A percentile compares a stretch with the other conserved stretches of the same genome.
Evolutionary conservation across 2,113 vertebrate species (phyloP).

Genomic region (Coreoperca whiteheadi): DNA sequence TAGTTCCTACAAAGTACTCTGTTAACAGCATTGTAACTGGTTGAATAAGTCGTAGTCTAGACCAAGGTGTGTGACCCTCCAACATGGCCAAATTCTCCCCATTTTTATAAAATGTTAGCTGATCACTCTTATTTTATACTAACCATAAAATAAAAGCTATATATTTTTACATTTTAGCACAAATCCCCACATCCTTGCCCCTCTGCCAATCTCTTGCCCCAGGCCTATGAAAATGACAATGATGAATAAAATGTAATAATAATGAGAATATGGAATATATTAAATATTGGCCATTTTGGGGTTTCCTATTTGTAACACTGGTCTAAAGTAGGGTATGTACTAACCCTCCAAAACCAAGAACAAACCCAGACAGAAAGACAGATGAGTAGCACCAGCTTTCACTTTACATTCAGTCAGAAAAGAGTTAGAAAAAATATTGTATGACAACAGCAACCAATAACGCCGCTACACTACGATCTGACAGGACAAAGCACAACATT

Average conservation of each 20-base stretch:
- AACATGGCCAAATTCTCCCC: neutral
- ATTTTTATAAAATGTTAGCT: neutral
- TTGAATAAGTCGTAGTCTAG: slow-evolving; percentile 2
- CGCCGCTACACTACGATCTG: neutral
- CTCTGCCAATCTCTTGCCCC: neutral
- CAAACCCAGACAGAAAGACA: neutral
- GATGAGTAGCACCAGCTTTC: slow-evolving; percentile 26
- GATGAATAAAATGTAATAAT: neutral
- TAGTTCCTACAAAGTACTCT: slow-evolving; percentile 6
- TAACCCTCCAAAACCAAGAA: neutral
- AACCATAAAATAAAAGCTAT: neutral
- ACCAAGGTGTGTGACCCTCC: neutral
- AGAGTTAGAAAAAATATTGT: neutral
- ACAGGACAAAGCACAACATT: slow-evolving; percentile 3
- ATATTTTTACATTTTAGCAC: neutral
- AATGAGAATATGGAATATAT: neutral
- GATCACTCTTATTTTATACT: neutral
- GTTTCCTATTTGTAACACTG: neutral
- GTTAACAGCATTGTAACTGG: neutral
- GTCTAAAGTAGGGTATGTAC: slow-evolving; percentile 4
- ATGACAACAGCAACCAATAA: slow-evolving; percentile 5
- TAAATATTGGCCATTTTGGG: neutral
- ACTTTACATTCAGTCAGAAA: slow-evolving; percentile 49
- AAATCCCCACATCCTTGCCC: neutral
- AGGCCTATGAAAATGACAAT: neutral